Evolutionary conservation across 2,113 vertebrate genomes (phyloP).

Genomic region (Thunnus maccoyii): DNA sequence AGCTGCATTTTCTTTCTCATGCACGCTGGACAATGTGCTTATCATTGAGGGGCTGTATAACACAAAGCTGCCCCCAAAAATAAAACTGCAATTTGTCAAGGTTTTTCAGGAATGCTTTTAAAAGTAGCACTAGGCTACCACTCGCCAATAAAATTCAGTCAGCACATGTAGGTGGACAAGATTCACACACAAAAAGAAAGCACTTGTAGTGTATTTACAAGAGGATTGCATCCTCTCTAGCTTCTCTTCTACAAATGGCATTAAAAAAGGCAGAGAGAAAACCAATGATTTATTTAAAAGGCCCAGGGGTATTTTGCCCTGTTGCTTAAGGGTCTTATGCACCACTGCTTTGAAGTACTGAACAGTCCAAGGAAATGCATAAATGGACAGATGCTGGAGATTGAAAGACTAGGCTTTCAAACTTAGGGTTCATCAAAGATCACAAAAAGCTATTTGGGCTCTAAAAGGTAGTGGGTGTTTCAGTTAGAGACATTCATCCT

Average conservation of each 20-base stretch:
- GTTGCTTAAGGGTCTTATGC: constrained; percentile 75
- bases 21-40: constrained; percentile 44
- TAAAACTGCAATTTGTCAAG: constrained; percentile 66
- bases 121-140: constrained; percentile 43
- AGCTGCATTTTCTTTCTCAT: constrained; percentile 28
- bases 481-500: constrained; percentile 20
- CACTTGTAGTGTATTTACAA: constrained; percentile 57
- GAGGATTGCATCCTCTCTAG: constrained; percentile 43
- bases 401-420: constrained; percentile 70
- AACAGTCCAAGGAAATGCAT: constrained; percentile 67
- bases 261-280: constrained; percentile 61
- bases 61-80: constrained; percentile 54
- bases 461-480: constrained; percentile 61
- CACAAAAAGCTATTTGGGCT: constrained; percentile 59
- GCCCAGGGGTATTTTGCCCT: constrained; percentile 72
- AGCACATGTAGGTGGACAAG: constrained; percentile 31
- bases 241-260: constrained; percentile 61
- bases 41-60: constrained; percentile 44
- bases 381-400: constrained; percentile 70
- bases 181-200: constrained; percentile 40
- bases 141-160: constrained; percentile 51
- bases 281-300: constrained; percentile 78
- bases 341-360: constrained; percentile 75
- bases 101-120: constrained; percentile 58
- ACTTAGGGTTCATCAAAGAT: constrained; percentile 67